Evolutionary conservation across 2,888 invertebrate species (phyloP).

Genomic region (Cryptophagus acutangulus): DNA sequence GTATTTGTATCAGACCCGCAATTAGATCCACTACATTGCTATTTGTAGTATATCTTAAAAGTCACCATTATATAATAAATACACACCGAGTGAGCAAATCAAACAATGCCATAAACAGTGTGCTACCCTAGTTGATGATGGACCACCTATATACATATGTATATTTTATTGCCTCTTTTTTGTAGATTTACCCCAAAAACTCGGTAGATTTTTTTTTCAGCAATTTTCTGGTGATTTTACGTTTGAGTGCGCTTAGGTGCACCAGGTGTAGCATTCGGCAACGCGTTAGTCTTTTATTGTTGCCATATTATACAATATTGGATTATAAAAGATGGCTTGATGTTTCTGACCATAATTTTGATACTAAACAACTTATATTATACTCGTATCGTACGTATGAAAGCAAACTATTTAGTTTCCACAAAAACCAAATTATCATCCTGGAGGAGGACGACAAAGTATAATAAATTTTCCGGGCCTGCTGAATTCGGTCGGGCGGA

Average conservation of each 20-base stretch:
- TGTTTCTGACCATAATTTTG: no score
- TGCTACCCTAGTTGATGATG: constrained; percentile 21
- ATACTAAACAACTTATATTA: no score
- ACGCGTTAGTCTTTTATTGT: constrained; percentile 42
- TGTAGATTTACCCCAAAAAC: constrained; percentile 37
- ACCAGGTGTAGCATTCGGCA: constrained; percentile 38
- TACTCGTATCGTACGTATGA: no score
- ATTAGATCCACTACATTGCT: constrained; percentile 40
- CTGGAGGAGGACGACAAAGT: no score
- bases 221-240: constrained; percentile 47
- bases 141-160: constrained; percentile 28
- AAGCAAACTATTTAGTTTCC: constrained; percentile 43
- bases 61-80: constrained; percentile 23
- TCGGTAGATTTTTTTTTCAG: constrained; percentile 31
- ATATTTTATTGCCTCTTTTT: constrained; percentile 41
- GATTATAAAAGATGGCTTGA: constrained; percentile 37
- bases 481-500: constrained; percentile 29
- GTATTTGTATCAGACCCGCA: constrained; percentile 37
- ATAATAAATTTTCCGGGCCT: constrained; percentile 35
- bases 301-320: no score
- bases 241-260: constrained; percentile 32
- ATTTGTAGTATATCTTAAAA: constrained; percentile 33
- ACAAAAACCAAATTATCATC: constrained; percentile 44
- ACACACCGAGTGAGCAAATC: constrained; percentile 7
- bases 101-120: constrained; percentile 18